These are phyloP conservation scores for Thera obeliscata DNA, from an alignment of 2,888 invertebrate genomes.

Conservation along the genomic window DNA sequence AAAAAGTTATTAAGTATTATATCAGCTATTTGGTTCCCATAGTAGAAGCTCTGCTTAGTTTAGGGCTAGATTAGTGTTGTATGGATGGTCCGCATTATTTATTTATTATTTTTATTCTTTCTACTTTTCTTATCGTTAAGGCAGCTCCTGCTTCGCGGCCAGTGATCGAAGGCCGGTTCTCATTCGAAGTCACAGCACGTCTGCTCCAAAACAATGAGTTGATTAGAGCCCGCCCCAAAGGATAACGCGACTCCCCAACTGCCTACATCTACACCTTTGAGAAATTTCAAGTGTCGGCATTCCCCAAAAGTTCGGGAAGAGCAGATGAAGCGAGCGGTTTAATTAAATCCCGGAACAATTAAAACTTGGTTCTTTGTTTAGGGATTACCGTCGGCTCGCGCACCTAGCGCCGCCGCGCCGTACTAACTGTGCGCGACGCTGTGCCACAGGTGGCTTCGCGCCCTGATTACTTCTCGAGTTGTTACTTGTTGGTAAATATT, in stretches of 20 bases:
- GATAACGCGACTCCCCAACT: conserved; percentile 32
- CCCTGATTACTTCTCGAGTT: background rate
- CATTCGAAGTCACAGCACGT: background rate
- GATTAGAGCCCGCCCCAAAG: conserved; percentile 25
- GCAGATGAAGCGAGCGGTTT: conserved; percentile 40
- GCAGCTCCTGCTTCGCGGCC: too few relatives aligned
- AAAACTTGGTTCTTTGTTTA: conserved; percentile 42
- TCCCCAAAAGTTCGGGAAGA: conserved; percentile 23
- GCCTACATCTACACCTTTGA: conserved; percentile 32
- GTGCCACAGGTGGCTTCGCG: conserved; percentile 2
- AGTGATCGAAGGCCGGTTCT: too few relatives aligned
- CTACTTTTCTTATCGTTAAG: too few relatives aligned
- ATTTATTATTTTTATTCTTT: too few relatives aligned
- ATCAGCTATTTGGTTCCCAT: too few relatives aligned
- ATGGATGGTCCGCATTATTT: too few relatives aligned
- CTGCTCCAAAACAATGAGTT: conserved; percentile 24
- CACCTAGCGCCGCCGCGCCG: background rate
- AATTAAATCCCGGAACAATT: conserved; percentile 46
- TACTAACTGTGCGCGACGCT: background rate
- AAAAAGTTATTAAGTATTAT: too few relatives aligned
- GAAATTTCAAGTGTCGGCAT: conserved; percentile 27
- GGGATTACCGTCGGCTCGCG: conserved; percentile 23
- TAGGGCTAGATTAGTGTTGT: too few relatives aligned
- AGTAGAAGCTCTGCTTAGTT: too few relatives aligned
- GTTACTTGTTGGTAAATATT: background rate